Conservation (phyloP, 2,113 vertebrate genomes). For the Mormoops blainvillei region DNA sequence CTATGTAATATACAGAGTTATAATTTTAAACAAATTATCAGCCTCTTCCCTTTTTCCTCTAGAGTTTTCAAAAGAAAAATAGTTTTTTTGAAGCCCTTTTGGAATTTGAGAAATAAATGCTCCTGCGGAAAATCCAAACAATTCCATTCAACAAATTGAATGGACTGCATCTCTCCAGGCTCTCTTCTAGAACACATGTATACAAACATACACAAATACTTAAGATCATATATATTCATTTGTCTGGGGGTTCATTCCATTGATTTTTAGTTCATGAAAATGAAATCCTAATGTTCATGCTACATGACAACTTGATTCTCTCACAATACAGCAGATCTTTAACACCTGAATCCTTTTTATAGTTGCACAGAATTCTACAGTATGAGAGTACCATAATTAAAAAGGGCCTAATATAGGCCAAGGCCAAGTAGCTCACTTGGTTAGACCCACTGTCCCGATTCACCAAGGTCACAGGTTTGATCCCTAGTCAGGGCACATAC, state of each 20-base stretch:
- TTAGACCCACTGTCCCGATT: neutral
- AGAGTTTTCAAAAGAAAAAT: neutral
- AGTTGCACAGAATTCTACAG: neutral
- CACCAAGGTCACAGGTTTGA: neutral
- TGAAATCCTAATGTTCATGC: neutral
- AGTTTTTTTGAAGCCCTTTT: neutral
- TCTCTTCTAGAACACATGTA: neutral
- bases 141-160: neutral
- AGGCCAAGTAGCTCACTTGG: neutral
- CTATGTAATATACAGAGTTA: neutral
- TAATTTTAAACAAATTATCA: neutral
- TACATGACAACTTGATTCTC: neutral
- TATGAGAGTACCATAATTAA: neutral
- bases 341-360: neutral
- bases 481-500: neutral
- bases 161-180: neutral
- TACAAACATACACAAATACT: neutral
- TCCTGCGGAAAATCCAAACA: neutral
- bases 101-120: neutral
- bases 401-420: neutral
- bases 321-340: neutral
- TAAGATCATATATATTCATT: neutral
- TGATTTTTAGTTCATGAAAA: conserved; percentile 30
- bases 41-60: neutral
- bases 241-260: neutral